Evolutionary conservation across 2,113 vertebrate genomes (phyloP).

Genomic region (Sylvietta virens): DNA sequence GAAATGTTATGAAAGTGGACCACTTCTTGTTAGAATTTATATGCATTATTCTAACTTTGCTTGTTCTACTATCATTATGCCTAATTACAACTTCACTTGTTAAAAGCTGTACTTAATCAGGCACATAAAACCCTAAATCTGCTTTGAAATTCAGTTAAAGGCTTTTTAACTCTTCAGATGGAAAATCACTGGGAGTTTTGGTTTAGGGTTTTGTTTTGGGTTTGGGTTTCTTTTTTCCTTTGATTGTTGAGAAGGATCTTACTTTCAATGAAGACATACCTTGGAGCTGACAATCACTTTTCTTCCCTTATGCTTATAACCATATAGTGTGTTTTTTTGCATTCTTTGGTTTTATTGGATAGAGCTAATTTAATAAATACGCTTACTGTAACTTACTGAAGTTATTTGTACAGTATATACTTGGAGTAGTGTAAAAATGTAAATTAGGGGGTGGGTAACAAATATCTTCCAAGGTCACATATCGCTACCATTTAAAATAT

Average conservation of each 20-base stretch:
- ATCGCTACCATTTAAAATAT: background rate
- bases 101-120: background rate
- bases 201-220: background rate
- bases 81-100: background rate
- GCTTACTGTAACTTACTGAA: background rate
- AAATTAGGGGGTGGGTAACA: background rate
- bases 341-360: background rate
- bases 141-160: background rate
- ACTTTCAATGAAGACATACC: background rate
- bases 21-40: background rate
- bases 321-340: background rate
- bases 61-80: background rate
- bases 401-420: background rate
- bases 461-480: background rate
- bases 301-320: background rate
- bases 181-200: background rate
- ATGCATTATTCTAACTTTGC: background rate
- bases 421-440: background rate
- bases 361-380: background rate
- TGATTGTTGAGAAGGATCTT: background rate
- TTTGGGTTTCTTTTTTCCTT: background rate
- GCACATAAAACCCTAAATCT: background rate
- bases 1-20: background rate
- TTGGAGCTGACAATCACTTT: background rate
- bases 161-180: background rate